These are phyloP conservation scores for Diabrotica undecimpunctata DNA, from an alignment of 1,140 invertebrate genomes.

Conservation along the genomic window DNA sequence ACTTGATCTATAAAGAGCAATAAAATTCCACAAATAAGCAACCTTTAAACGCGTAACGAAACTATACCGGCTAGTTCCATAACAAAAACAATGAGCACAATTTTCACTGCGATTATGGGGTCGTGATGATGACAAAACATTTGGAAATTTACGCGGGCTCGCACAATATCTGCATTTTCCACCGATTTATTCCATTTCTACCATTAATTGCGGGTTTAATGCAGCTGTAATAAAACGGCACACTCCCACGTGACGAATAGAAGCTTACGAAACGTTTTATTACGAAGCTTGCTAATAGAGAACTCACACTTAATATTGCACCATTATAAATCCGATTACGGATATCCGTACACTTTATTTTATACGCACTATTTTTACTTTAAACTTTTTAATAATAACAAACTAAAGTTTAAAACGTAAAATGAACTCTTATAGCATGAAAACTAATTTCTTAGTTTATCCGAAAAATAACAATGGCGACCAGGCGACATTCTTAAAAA, in stretches of 20 bases:
- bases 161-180: slow-evolving; percentile 10
- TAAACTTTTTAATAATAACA: not conserved
- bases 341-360: slow-evolving; percentile 18
- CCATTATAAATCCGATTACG: slow-evolving; percentile 38
- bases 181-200: not conserved
- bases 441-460: slow-evolving; percentile 27
- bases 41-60: slow-evolving; percentile 8
- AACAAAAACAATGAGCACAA: slow-evolving; percentile 29
- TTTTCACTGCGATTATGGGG: slow-evolving; percentile 4
- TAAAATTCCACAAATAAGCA: slow-evolving; percentile 19
- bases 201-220: slow-evolving; percentile 4
- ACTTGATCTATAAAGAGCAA: slow-evolving; percentile 31
- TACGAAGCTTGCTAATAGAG: slow-evolving; percentile 34
- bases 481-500: slow-evolving; percentile 42
- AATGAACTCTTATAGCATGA: not conserved
- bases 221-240: slow-evolving; percentile 30
- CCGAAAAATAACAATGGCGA: slow-evolving; percentile 46
- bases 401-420: slow-evolving; percentile 9
- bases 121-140: slow-evolving; percentile 1
- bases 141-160: not conserved
- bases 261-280: slow-evolving; percentile 33
- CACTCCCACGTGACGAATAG: slow-evolving; percentile 43
- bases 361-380: not conserved
- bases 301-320: slow-evolving; percentile 43
- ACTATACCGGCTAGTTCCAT: slow-evolving; percentile 38